Base-by-base conservation (phyloP, 2,797 vertebrate genomes). In the Myotis findleyi region DNA sequence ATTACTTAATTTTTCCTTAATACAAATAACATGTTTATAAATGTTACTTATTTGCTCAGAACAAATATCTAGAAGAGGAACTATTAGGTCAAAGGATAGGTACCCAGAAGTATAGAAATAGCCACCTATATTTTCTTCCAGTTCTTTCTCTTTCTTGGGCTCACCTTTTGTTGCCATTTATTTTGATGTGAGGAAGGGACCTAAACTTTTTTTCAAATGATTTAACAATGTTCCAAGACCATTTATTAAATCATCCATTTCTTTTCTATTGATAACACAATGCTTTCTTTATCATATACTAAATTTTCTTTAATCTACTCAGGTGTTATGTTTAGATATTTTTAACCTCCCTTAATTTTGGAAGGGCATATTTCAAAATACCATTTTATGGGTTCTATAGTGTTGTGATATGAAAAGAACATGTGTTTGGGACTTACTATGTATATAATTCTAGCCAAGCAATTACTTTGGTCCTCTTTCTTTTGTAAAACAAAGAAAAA, bases 11-110 rank as follows among this genome's bases (percentile, higher is more conserved):
- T 66, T 68, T 81, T 57, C 25, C 69, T 41, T 80, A 41, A 66
- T 80, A 9, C 93, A 90, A 66, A 68, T 38, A 57, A 69, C 21
- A 77, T 38, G 21, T 55, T 72, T 41, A 72, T 71, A 83, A 83
- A 81, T 86, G 18, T 36, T 69, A 86, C 47, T n/a, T n/a, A 87
- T 77, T 77, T 93, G 10, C 25, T 87, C 53, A 93, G 44, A 87
- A 71, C 6, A 77, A n/a, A 62, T 62, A 66, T 53, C 17, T 53
- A 23, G 14, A 62, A 64, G 25, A 84, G 4, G 3, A 77, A 77
- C 71, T 72, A 55, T 49, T 51, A 64, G 20, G 57, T n/a, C 49
- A 66, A 69, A 93, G 20, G 33, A 49, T 33, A 72, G 21, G 36
- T n/a, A 13, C 8, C 27, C 30, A 86, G n/a, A 64, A 4, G 5